Evolutionary conservation across 1,140 invertebrate genomes (phyloP), one percentile per base, ranked within the genome.

Genomic region (Heliconius nattereri): DNA sequence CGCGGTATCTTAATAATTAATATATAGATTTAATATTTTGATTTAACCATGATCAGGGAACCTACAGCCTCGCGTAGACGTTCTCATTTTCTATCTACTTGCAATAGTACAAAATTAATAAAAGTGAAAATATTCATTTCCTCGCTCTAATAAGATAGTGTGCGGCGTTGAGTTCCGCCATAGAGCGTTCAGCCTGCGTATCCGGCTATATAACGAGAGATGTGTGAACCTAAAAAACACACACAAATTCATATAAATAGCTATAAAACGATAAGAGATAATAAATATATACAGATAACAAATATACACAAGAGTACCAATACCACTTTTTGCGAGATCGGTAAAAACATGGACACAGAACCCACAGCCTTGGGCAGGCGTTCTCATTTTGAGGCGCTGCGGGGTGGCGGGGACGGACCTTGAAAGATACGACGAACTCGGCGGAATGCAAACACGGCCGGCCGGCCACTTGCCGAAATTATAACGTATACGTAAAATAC

Each of bases 381-480:
- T 73, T 86, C 82, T 83, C 84, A 80, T 79, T 81, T 78, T 76
- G 90, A 88, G 91, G 91, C 89, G 80, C 90, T 85, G 86, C 83
- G 84, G 88, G 90, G 87, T 86, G 87, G 84, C 83, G 85, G 86
- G 81, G 85, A 84, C 60, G 85, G 87, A 86, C 91, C 91, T 93
- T 93, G 91, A 81, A 71, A 78, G 85, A 85, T 87, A 81, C 91
- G 84, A 85, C 91, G 91, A 93, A 91, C 91, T 85, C 87, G 49
- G 29, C 88, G 90, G 91, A 93, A 93, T 92, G 91, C 90, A 89
- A 92, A 92, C 88, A 89, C 83, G 85, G 86, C 84, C 80, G 73
- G 86, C 76, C 86, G 85, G 82, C 86, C 85, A 85, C 85, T 88
- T 89, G 89, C 90, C 90, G 86, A 93, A 93, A 86, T 89, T 86